Percentiles rank a stretch among this genome's conserved stretches.
These are phyloP conservation scores for Euwallacea similis DNA, from an alignment of 1,140 invertebrate genomes.

Conservation along the genomic window DNA sequence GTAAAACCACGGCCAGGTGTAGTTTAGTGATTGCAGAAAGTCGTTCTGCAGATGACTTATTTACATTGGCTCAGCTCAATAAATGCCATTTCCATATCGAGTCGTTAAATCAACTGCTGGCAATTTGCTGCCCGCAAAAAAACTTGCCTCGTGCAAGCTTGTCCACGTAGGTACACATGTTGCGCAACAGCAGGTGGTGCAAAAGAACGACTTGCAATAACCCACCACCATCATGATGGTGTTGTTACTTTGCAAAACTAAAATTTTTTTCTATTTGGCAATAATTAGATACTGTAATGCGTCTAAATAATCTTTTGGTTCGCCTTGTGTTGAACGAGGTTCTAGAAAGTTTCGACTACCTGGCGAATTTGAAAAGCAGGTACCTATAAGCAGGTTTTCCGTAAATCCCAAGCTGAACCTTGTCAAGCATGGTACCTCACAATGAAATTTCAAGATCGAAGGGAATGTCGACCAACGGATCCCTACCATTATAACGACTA, in stretches of 20 bases:
- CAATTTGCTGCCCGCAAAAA: slow-evolving; percentile 23
- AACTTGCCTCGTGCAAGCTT: slow-evolving; percentile 23
- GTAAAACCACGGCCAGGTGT: slow-evolving; percentile 16
- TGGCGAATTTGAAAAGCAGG: too few species aligned
- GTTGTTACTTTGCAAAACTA: neutral
- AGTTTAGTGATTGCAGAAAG: slow-evolving; percentile 19
- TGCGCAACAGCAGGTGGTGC: slow-evolving; percentile 21
- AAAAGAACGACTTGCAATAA: neutral
- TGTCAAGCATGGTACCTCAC: neutral
- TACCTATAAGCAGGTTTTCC: too few species aligned
- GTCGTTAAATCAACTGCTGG: slow-evolving; percentile 30
- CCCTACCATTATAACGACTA: neutral
- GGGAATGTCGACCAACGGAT: neutral
- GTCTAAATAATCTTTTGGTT: too few species aligned
- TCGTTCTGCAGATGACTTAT: slow-evolving; percentile 32
- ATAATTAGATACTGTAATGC: too few species aligned
- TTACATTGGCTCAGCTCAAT: slow-evolving; percentile 33
- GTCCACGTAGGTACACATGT: slow-evolving; percentile 8
- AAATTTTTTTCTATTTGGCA: too few species aligned
- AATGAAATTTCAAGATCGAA: neutral
- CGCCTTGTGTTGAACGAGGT: too few species aligned
- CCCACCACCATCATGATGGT: slow-evolving; percentile 7
- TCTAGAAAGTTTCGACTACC: too few species aligned
- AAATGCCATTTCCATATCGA: slow-evolving; percentile 23
- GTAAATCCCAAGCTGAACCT: too few species aligned